Evolutionary conservation across 2,888 invertebrate species (phyloP).

Genomic region (Alloplasta piceator): DNA sequence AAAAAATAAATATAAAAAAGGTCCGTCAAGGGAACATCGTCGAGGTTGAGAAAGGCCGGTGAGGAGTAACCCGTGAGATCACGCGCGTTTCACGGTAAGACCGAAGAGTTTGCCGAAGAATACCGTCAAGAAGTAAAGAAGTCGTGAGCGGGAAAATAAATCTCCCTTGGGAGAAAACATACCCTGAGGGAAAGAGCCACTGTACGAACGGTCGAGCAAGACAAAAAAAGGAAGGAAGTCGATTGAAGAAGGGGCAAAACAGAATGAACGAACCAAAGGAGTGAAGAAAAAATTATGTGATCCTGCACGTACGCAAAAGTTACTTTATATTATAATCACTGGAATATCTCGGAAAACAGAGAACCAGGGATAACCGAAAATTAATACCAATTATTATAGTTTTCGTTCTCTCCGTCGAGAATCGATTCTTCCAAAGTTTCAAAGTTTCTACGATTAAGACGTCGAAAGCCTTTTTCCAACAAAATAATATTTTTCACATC

Average conservation of each 20-base stretch:
- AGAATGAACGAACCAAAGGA: constrained; percentile 9
- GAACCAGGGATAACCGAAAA: too few species aligned
- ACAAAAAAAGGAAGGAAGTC: not conserved
- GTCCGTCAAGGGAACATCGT: constrained; percentile 1
- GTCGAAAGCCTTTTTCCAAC: too few species aligned
- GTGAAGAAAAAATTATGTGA: constrained; percentile 1
- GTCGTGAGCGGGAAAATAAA: constrained; percentile 50
- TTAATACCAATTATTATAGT: too few species aligned
- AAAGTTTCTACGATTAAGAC: too few species aligned
- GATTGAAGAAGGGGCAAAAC: not conserved
- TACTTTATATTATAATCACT: constrained; percentile 5
- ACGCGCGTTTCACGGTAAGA: constrained; percentile 17
- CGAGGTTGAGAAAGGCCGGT: constrained; percentile 11
- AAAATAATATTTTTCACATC: too few species aligned
- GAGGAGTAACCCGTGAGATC: constrained; percentile 38
- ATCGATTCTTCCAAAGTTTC: too few species aligned
- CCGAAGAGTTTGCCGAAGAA: constrained; percentile 34
- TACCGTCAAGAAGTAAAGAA: constrained; percentile 46
- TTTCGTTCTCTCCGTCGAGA: too few species aligned
- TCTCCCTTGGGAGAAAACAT: constrained; percentile 52
- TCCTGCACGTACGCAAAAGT: not conserved
- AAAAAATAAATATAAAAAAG: not conserved
- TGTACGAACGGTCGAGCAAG: not conserved
- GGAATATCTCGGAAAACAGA: not conserved
- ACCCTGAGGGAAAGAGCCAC: constrained; percentile 30